Conservation (phyloP, 2,113 vertebrate species). For the Micronisus gabar region DNA sequence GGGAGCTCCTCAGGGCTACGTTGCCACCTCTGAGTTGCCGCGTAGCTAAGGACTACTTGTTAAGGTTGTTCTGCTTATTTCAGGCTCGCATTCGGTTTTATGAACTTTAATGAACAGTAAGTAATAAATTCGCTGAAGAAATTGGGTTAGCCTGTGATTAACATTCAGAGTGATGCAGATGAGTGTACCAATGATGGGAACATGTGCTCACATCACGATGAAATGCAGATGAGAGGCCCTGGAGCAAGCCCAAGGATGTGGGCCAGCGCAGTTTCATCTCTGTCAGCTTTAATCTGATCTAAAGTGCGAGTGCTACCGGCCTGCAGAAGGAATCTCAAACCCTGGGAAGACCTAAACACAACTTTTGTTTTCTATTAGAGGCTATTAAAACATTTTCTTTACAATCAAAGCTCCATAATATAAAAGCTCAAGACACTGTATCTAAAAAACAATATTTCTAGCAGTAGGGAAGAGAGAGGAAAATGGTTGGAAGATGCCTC, state of each 20-base stretch:
- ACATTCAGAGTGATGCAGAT: slow-evolving; percentile 75
- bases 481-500: background rate
- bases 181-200: slow-evolving; percentile 74
- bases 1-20: background rate
- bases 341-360: slow-evolving; percentile 29
- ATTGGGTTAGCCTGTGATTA: slow-evolving; percentile 80
- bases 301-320: background rate
- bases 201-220: slow-evolving; percentile 77
- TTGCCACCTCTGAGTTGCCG: background rate
- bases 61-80: slow-evolving; percentile 42
- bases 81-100: slow-evolving; percentile 56
- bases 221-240: slow-evolving; percentile 79
- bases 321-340: slow-evolving; percentile 52
- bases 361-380: background rate
- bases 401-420: background rate
- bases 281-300: slow-evolving; percentile 80
- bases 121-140: slow-evolving; percentile 76
- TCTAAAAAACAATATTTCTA: slow-evolving; percentile 7
- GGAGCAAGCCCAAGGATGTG: slow-evolving; percentile 79
- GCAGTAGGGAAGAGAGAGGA: background rate
- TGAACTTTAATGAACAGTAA: slow-evolving; percentile 77
- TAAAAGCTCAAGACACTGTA: background rate
- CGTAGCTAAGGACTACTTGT: slow-evolving; percentile 3
- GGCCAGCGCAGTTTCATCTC: slow-evolving; percentile 75
- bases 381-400: slow-evolving; percentile 33